phyloP scores from a whole-genome alignment of 2,113 vertebrate genomes.

The Phalacrocorax aristotelis region DNA sequence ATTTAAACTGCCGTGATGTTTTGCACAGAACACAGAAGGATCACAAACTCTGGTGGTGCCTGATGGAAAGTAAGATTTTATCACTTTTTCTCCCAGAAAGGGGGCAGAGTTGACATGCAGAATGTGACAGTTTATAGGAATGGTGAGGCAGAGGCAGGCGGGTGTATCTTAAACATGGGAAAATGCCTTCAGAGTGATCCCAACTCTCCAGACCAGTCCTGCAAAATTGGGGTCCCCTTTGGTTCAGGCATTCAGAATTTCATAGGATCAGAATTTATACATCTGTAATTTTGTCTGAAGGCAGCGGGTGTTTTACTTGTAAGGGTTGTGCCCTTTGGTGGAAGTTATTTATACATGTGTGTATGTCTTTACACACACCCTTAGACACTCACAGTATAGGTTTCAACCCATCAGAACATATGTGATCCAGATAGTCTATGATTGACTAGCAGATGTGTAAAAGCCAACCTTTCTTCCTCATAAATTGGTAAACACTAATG shows the following conservation, averaged over 20 bases:
- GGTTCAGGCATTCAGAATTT: not conserved
- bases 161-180: not conserved
- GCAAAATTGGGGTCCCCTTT: not conserved
- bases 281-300: not conserved
- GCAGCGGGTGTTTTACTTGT: not conserved
- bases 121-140: not conserved
- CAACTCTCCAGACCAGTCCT: not conserved
- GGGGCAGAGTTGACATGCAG: not conserved
- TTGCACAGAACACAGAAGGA: not conserved
- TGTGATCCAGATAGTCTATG: not conserved
- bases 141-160: not conserved
- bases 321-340: not conserved
- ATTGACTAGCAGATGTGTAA: not conserved
- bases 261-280: not conserved
- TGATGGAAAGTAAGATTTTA: not conserved
- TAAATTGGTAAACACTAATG: constrained; percentile 16
- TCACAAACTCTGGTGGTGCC: not conserved
- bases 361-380: not conserved
- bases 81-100: not conserved
- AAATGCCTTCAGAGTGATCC: not conserved
- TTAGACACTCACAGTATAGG: not conserved
- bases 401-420: not conserved
- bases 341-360: not conserved
- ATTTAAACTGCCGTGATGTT: not conserved
- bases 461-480: not conserved